Conservation (phyloP, 2,888 invertebrate species). For the Cerastoderma edule region DNA sequence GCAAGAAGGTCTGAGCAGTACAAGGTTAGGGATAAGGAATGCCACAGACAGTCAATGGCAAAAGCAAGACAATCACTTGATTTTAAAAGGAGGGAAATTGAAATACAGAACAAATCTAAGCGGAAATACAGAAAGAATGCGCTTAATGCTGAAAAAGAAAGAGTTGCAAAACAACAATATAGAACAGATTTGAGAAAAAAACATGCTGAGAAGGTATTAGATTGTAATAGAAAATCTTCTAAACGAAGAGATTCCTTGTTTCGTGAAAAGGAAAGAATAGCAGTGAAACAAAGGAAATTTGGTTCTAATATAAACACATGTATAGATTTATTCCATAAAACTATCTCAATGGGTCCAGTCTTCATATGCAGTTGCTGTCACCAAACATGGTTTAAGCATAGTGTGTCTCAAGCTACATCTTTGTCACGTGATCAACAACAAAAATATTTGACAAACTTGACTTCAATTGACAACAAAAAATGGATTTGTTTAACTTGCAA, state of each 20-base stretch:
- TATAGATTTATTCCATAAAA: slow-evolving; percentile 8
- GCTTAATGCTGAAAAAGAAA: not conserved
- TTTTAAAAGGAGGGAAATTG: not conserved
- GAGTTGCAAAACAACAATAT: not conserved
- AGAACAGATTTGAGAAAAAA: slow-evolving; percentile 2
- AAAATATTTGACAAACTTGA: slow-evolving; percentile 26
- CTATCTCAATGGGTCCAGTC: not conserved
- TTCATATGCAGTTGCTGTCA: slow-evolving; percentile 9
- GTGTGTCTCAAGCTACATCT: slow-evolving; percentile 1
- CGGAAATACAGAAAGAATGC: not conserved
- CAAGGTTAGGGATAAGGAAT: too few species aligned
- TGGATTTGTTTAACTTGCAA: slow-evolving; percentile 38
- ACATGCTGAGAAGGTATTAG: not conserved
- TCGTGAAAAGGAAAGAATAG: not conserved
- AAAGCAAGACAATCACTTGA: slow-evolving; percentile 8
- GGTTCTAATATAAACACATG: slow-evolving; percentile 5
- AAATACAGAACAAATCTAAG: not conserved
- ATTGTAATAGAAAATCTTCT: not conserved
- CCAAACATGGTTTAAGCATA: slow-evolving; percentile 17
- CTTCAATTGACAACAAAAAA: slow-evolving; percentile 34
- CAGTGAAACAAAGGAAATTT: not conserved
- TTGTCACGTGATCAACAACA: slow-evolving; percentile 10
- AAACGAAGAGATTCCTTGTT: not conserved
- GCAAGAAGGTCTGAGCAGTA: too few species aligned
- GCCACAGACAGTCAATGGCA: too few species aligned